Evolutionary conservation across 1,140 invertebrate species (phyloP), one percentile per base, ranked within the genome.

Genomic region (Mactra quadrangularis): DNA sequence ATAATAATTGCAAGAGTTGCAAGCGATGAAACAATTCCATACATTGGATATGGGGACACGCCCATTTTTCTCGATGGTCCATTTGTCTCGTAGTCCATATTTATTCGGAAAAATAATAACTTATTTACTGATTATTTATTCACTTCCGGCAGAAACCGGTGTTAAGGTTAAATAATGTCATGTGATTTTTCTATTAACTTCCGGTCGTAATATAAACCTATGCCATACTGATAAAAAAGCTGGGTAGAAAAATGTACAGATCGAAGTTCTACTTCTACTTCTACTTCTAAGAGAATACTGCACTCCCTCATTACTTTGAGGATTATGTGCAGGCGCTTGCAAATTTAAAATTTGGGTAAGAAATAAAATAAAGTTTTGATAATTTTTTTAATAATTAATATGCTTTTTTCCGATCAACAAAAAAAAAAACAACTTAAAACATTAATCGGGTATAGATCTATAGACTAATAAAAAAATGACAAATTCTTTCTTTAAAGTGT

Each of bases 21-120:
- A 6, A 87, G 35, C 19, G 77, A 41, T 38, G 45, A 22, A 2
- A 82, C 62, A 29, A 84, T 66, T 7, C 59, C 74, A 74, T 85
- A 87, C 25, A 87, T 76, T 35, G 86, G 86, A 41, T 77, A 87
- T 45, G 79, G 53, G 15, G 86, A 87, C n/a, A 87, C 53, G 19
- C 86, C 86, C 62, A 72, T 60, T 29, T 33, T 66, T 74, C 66
- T 82, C 29, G 68, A 66, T 0, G 79, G 60, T 27, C 68, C 59
- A 52, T 50, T 41, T 15, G 79, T 27, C 33, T 82, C 79, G 60
- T 82, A 82, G 45, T 82, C 79, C 79, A 82, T 82, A 15, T 25
- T 71, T 77, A n/a, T 77, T 50, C 4, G 22, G 13, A 25, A 25
- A 53, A 50, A 50, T 35, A 25, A 33, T 35, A 19, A 31, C 19